Evolutionary conservation across 2,797 vertebrate species (phyloP).

Genomic region (Danio choprae): DNA sequence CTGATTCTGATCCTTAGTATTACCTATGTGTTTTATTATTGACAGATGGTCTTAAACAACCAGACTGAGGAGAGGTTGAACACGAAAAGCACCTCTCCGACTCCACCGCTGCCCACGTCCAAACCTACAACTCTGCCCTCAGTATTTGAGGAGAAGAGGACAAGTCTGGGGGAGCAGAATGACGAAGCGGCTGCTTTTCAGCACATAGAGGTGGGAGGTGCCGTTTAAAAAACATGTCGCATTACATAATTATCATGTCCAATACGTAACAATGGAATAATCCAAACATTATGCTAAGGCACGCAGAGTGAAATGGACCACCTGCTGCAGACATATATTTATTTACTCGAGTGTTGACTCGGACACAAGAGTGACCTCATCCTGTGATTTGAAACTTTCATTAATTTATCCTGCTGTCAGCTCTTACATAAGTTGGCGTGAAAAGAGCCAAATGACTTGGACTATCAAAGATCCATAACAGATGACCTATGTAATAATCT

Average conservation of each 20-base stretch:
- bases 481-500: not conserved
- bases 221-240: slow-evolving; percentile 22
- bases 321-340: not conserved
- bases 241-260: slow-evolving; percentile 19
- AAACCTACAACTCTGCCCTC: slow-evolving; percentile 63
- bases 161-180: slow-evolving; percentile 71
- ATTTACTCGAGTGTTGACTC: slow-evolving; percentile 9
- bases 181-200: slow-evolving; percentile 79
- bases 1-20: no score
- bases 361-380: slow-evolving; percentile 37
- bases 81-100: slow-evolving; percentile 65
- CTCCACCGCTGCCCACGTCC: slow-evolving; percentile 61
- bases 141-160: slow-evolving; percentile 63
- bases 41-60: slow-evolving; percentile 82
- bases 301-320: slow-evolving; percentile 1
- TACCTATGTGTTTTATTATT: slow-evolving; percentile 33
- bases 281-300: slow-evolving; percentile 9
- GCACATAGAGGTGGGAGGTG: slow-evolving; percentile 77
- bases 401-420: slow-evolving; percentile 42
- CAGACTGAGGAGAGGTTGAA: slow-evolving; percentile 66
- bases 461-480: not conserved
- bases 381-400: slow-evolving; percentile 12
- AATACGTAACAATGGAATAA: slow-evolving; percentile 22
- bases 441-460: slow-evolving; percentile 24
- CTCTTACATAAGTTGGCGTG: not conserved